Evolutionary conservation across 2,113 vertebrate genomes (phyloP).

Genomic region (Oncorhynchus keta): DNA sequence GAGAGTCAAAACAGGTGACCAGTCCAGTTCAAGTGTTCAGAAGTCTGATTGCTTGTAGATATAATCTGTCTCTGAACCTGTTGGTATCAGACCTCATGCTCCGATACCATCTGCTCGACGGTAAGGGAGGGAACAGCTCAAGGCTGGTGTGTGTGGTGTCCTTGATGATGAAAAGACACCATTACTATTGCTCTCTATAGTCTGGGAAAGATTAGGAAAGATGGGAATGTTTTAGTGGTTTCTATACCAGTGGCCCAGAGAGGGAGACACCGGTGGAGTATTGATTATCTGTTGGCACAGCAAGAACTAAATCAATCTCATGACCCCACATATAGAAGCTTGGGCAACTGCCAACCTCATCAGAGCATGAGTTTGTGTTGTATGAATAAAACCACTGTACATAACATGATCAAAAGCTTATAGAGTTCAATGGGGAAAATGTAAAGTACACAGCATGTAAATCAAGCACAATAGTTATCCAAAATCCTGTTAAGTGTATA

Average conservation of each 20-base stretch:
- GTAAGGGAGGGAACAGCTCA: too few relatives aligned
- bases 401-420: not conserved
- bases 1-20: too few relatives aligned
- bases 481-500: too few relatives aligned
- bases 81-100: too few relatives aligned
- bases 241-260: slow-evolving; percentile 44
- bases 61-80: too few relatives aligned
- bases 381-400: not conserved
- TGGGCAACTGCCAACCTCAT: slow-evolving; percentile 21
- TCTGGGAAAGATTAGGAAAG: slow-evolving; percentile 17
- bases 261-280: slow-evolving; percentile 47
- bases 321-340: slow-evolving; percentile 37
- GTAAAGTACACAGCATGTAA: too few relatives aligned
- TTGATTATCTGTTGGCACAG: slow-evolving; percentile 59
- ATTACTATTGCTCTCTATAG: not conserved
- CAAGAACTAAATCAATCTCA: slow-evolving; percentile 54
- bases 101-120: too few relatives aligned
- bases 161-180: too few relatives aligned
- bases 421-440: not conserved
- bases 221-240: slow-evolving; percentile 14
- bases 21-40: too few relatives aligned
- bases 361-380: slow-evolving; percentile 14
- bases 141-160: too few relatives aligned
- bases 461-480: too few relatives aligned
- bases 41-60: too few relatives aligned